Evolutionary conservation across 2,113 vertebrate species (phyloP).

Genomic region (Lanius ludovicianus): DNA sequence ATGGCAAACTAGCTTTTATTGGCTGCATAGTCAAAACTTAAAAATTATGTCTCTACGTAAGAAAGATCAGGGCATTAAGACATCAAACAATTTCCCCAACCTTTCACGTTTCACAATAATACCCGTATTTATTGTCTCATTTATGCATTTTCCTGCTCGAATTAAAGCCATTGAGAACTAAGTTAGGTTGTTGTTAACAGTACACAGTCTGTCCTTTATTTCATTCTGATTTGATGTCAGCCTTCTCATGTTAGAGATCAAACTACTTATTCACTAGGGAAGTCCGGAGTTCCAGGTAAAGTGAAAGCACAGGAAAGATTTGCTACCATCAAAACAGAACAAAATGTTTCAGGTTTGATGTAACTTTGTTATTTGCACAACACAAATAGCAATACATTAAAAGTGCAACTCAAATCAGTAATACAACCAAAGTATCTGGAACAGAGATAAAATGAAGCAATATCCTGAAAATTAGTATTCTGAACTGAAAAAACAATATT

Average conservation of each 20-base stretch:
- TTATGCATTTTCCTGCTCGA: neutral
- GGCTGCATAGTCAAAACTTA: neutral
- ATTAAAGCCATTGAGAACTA: neutral
- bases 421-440: neutral
- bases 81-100: neutral
- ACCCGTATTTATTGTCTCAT: neutral
- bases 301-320: neutral
- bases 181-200: neutral
- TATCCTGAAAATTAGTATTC: neutral
- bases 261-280: neutral
- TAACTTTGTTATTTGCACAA: neutral
- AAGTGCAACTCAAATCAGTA: neutral
- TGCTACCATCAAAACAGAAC: neutral
- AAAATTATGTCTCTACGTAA: neutral
- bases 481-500: neutral
- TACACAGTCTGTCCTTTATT: neutral
- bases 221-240: neutral
- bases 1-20: neutral
- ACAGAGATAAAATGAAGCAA: neutral
- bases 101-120: neutral
- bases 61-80: neutral
- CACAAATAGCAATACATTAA: neutral
- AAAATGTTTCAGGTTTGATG: neutral
- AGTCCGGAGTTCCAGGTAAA: neutral
- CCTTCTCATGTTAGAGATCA: neutral